These are phyloP conservation scores for Shargacucullia verbasci DNA, from an alignment of 2,888 invertebrate genomes.

Conservation along the genomic window DNA sequence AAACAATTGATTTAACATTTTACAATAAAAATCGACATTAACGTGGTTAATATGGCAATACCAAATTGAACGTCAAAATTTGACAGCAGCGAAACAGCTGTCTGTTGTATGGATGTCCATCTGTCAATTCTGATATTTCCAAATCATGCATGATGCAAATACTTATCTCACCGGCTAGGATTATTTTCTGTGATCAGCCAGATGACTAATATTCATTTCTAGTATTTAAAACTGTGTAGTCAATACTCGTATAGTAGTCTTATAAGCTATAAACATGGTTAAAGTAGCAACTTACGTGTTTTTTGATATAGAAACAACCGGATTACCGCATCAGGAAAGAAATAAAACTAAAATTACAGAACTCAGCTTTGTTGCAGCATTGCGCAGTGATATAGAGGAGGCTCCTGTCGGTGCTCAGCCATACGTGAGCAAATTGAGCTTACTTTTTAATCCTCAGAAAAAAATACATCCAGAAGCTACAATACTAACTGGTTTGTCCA, in stretches of 20 bases:
- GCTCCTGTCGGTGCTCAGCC: constrained; percentile 79
- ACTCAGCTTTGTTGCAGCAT: constrained; percentile 90
- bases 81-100: neutral
- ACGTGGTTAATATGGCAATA: too few relatives aligned
- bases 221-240: too few relatives aligned
- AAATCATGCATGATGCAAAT: too few relatives aligned
- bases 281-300: constrained; percentile 90
- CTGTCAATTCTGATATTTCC: too few relatives aligned
- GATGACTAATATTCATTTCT: too few relatives aligned
- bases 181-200: too few relatives aligned
- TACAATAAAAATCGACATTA: too few relatives aligned
- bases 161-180: too few relatives aligned
- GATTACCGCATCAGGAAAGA: constrained; percentile 88
- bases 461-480: constrained; percentile 81
- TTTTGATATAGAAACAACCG: constrained; percentile 93
- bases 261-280: constrained; percentile 45
- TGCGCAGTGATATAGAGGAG: constrained; percentile 82
- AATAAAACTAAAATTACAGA: constrained; percentile 91
- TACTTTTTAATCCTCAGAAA: constrained; percentile 91
- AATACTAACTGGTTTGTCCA: constrained; percentile 90
- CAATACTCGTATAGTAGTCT: too few relatives aligned
- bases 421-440: constrained; percentile 91
- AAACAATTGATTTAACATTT: too few relatives aligned
- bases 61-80: too few relatives aligned
- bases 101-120: too few relatives aligned